Conservation (phyloP, 2,888 invertebrate genomes). For the Ecdyonurus torrentis region DNA sequence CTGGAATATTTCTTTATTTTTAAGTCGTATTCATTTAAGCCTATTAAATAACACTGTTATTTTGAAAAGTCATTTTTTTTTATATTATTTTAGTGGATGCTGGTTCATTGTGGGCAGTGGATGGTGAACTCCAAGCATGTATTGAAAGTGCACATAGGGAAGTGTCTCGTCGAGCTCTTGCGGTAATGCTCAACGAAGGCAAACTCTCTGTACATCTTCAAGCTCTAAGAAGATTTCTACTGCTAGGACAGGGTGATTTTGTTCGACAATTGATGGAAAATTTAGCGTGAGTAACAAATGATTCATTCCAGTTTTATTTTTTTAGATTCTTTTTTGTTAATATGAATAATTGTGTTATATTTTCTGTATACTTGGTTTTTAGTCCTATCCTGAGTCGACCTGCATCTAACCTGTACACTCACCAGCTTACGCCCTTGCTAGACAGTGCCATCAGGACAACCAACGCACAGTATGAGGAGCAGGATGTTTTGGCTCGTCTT, state of each 20-base stretch:
- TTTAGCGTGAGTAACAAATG: conserved; percentile 73
- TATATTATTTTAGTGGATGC: conserved; percentile 32
- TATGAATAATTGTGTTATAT: not conserved
- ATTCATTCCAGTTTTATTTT: conserved; percentile 16
- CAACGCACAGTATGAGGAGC: conserved; percentile 85
- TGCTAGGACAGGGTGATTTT: conserved; percentile 93
- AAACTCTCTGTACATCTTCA: conserved; percentile 79
- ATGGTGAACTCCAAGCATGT: conserved; percentile 59
- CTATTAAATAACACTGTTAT: not conserved
- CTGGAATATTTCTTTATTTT: too few relatives aligned
- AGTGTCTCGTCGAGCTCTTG: conserved; percentile 70
- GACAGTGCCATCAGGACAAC: conserved; percentile 79
- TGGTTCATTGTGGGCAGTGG: conserved; percentile 47
- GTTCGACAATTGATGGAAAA: conserved; percentile 85
- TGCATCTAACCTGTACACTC: conserved; percentile 68
- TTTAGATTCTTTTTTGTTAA: not conserved
- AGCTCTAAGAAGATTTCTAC: conserved; percentile 74
- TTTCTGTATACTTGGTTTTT: not conserved
- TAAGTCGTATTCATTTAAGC: too few relatives aligned
- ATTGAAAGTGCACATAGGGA: conserved; percentile 73
- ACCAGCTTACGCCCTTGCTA: conserved; percentile 70
- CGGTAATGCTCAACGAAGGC: conserved; percentile 73
- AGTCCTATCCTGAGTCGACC: conserved; percentile 41
- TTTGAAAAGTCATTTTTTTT: conserved; percentile 6
- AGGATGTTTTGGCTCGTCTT: conserved; percentile 72